These are phyloP conservation scores for Chionoecetes opilio DNA, from an alignment of 1,140 invertebrate genomes.

Conservation along the genomic window DNA sequence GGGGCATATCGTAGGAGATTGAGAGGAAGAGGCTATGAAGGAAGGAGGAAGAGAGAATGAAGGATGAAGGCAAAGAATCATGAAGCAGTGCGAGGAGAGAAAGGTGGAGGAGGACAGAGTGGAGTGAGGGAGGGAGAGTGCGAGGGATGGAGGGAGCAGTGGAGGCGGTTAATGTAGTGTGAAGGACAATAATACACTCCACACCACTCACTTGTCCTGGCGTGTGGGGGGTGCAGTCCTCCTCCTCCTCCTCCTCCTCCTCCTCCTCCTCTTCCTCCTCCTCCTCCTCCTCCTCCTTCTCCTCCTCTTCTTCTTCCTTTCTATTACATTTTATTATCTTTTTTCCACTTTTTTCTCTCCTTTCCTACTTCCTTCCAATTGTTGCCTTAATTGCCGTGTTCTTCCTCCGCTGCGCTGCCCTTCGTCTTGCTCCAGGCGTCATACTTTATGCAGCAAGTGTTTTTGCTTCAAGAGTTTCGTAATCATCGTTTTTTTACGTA, in stretches of 20 bases:
- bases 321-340: too few relatives aligned
- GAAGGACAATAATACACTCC: slow-evolving; percentile 20
- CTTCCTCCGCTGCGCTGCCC: not conserved
- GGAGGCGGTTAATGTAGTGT: slow-evolving; percentile 3
- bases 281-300: not conserved
- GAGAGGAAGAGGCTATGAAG: too few relatives aligned
- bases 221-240: not conserved
- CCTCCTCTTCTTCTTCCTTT: not conserved
- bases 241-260: slow-evolving; percentile 12
- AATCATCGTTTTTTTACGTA: slow-evolving; percentile 8
- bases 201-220: not conserved
- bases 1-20: not conserved
- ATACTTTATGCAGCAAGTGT: slow-evolving; percentile 7
- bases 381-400: slow-evolving; percentile 28
- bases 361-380: slow-evolving; percentile 20
- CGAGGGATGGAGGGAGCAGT: not conserved
- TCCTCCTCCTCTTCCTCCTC: not conserved
- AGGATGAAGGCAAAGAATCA: not conserved
- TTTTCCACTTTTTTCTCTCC: not conserved
- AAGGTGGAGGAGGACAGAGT: not conserved
- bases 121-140: not conserved
- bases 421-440: not conserved
- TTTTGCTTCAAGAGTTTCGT: slow-evolving; percentile 29
- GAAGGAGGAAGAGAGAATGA: not conserved
- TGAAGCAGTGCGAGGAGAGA: not conserved